A percentile compares a stretch with the other conserved stretches of the same genome.
Conservation (phyloP, 1,140 invertebrate genomes). For the Drosophila kohkoa region DNA sequence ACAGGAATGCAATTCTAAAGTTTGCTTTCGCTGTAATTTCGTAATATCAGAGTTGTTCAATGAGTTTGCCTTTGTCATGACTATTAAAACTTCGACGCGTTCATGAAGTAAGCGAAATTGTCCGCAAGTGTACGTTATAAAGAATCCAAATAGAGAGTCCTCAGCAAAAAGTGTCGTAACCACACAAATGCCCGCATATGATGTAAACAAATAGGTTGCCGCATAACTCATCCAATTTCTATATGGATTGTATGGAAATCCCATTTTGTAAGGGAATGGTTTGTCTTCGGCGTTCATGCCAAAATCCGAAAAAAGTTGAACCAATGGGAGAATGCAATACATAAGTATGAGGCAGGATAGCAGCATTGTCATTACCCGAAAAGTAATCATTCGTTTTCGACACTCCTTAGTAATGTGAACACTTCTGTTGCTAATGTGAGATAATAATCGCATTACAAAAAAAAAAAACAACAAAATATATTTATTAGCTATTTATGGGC, state of each 20-base stretch:
- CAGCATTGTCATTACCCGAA: constrained; percentile 68
- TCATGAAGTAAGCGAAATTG: constrained; percentile 74
- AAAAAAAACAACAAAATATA: too few species aligned
- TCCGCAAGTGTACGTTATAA: constrained; percentile 77
- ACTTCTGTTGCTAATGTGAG: constrained; percentile 30
- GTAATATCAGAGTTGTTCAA: background rate
- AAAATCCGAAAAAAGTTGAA: constrained; percentile 61
- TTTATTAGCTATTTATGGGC: too few species aligned
- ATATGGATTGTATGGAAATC: constrained; percentile 73
- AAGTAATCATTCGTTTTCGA: constrained; percentile 63
- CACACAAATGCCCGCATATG: constrained; percentile 81
- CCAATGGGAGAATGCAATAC: constrained; percentile 76
- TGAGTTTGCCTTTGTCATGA: background rate
- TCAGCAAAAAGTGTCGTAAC: constrained; percentile 83
- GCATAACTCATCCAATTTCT: constrained; percentile 58
- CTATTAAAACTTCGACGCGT: constrained; percentile 45
- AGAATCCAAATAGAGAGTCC: constrained; percentile 80
- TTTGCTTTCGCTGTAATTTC: constrained; percentile 22
- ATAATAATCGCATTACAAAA: too few species aligned
- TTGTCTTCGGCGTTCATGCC: constrained; percentile 40
- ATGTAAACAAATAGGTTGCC: constrained; percentile 75
- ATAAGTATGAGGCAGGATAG: constrained; percentile 72
- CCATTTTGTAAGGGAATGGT: constrained; percentile 83
- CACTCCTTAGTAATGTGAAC: constrained; percentile 50
- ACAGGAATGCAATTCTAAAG: constrained; percentile 41